Base-by-base conservation (phyloP, 2,797 vertebrate species). In the Sebastes itinus region DNA sequence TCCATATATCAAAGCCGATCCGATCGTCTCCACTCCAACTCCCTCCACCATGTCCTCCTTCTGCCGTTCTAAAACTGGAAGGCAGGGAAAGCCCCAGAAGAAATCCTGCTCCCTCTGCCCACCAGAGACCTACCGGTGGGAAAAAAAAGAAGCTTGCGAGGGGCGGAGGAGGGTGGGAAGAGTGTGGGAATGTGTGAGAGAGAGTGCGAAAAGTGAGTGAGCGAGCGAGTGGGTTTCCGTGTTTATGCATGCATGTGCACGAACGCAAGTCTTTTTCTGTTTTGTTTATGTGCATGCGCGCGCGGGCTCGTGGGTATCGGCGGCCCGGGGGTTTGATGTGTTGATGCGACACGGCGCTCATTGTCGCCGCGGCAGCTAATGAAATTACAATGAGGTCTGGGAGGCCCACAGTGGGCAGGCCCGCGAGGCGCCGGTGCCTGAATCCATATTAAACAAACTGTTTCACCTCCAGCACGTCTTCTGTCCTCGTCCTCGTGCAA, bases 1-100 rank as follows among this genome's bases (percentile, higher is more conserved):
- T 91, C 88, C 78, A 91, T 94, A 92, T 93, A 95, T 95, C 93
- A 96, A 95, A 95, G 94, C 83, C 68, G 55, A 92, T 91, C 88
- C 87, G 78, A 91, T 90, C 78, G 58, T 92, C 89, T 92, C 88
- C 79, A 38, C 88, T 80, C 65, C 33, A 78, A 78, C 80, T 78
- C 82, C 42, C 81, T 82, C 72, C 69, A 30, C 83, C 74, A 80
- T 87, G 91, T 92, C 88, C 90, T 92, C 86, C 80, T 92, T 91
- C 85, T 72, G 77, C 82, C 32, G 75, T 84, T 91, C 93, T 95
- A 92, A 92, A 95, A 95, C 59, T 46, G 85, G 91, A 89, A 91
- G 84, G 63, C 70, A 87, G 85, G 91, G 91, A 83, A 95, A 95
- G 82, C 85, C 93, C 92, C 93, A 79, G 90, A 91, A 92, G 94